Percentiles rank a stretch among this genome's conserved stretches.
Conservation (phyloP, 2,888 invertebrate species). For the Leptothorax acervorum region DNA sequence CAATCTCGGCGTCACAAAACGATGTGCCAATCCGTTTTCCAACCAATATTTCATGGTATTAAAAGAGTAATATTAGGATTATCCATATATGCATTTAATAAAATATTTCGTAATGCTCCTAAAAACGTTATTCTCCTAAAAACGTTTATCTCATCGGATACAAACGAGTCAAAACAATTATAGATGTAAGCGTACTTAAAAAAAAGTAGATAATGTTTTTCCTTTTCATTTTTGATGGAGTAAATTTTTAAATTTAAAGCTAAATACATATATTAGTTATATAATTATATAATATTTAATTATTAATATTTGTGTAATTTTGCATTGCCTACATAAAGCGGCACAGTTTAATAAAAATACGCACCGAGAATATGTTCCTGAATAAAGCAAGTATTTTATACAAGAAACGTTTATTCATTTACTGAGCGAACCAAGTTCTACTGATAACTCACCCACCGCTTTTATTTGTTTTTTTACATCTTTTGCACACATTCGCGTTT, state of each 20-base stretch:
- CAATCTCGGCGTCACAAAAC: neutral
- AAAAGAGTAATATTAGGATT: neutral
- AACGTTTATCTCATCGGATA: neutral
- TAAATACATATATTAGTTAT: neutral
- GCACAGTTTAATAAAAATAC: neutral
- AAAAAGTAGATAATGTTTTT: neutral
- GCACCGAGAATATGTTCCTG: neutral
- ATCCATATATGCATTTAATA: neutral
- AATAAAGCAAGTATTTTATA: neutral
- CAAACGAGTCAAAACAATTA: neutral
- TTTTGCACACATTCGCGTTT: neutral
- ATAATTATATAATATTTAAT: neutral
- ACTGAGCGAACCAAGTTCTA: neutral
- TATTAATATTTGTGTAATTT: conserved; percentile 21
- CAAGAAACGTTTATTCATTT: neutral
- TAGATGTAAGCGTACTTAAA: neutral
- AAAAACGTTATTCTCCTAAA: neutral
- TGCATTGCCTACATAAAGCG: neutral
- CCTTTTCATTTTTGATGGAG: too few relatives aligned
- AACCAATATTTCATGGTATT: neutral
- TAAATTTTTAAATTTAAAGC: neutral
- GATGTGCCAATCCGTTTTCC: neutral
- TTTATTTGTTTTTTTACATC: neutral
- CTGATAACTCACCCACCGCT: neutral
- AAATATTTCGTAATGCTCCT: neutral